Evolutionary conservation across 2,113 vertebrate genomes (phyloP), one percentile per base, ranked within the genome.

Genomic region (Limnothrissa miodon): DNA sequence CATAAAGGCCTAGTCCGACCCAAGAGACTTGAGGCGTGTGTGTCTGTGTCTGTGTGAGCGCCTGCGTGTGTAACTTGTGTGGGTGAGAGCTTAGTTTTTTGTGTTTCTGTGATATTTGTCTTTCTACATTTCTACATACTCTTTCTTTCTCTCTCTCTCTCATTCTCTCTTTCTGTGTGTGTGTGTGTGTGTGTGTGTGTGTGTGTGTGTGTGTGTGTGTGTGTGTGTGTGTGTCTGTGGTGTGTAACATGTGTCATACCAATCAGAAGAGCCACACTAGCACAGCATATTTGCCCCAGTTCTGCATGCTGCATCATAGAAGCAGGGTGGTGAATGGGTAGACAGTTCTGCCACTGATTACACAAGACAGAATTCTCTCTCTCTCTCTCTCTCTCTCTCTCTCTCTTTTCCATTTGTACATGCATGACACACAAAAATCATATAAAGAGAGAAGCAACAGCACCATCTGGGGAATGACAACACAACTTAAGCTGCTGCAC

Each of bases 381-480:
- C 25, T 66, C 25, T 33, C 25, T 66, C 59, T 66, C 8, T 66
- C 59, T 33, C 25, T 33, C 59, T 36, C 4, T 23, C 21, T 23
- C 66, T 13, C 25, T 33, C 1, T 5, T 11, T 4, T 74, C 2
- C 66, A 74, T 10, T 36, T 36, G 8, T 4, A 13, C 62, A 74
- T 17, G 29, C 4, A 13, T 74, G 66, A 74, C 66, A 74, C 66
- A 36, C 25, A 74, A 5, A 74, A 33, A 36, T 36, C 66, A 74
- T 29, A 66, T 10, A 66, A 25, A 66, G 59, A 66, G 59, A 66
- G 59, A 66, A 33, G 33, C 66, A 74, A 74, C 66, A 74, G 66
- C 33, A 13, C 29, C 66, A 74, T 74, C 66, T 74, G 33, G 36
- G 33, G 66, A 15, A 1, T 39, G 66, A 4, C 10, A 29, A 15